Percentiles rank a stretch among this genome's conserved stretches.
phyloP scores from a whole-genome alignment of 1,140 invertebrate genomes.

The Parapsyche elsis region DNA sequence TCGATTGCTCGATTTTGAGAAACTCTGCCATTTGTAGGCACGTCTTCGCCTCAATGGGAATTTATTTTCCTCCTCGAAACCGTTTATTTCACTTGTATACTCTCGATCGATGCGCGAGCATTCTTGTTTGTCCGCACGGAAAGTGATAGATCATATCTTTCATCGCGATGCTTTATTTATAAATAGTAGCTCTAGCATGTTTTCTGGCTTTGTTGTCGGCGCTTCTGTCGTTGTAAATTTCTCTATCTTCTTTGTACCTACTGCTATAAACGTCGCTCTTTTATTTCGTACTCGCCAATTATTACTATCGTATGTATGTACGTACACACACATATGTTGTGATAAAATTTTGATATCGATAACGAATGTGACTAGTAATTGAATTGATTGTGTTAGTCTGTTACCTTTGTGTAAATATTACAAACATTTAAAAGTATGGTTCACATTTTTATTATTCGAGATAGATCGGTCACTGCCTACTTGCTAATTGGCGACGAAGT shows the following conservation, averaged over 20 bases:
- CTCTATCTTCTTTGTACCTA: background rate
- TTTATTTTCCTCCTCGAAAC: no score
- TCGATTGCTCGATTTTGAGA: background rate
- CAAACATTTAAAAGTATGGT: no score
- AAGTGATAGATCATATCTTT: constrained; percentile 29
- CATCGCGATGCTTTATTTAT: constrained; percentile 25
- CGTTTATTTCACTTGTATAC: background rate
- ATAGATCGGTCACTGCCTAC: no score
- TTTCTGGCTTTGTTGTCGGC: constrained; percentile 16
- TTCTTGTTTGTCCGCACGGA: background rate
- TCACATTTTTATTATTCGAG: no score
- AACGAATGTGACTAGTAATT: no score
- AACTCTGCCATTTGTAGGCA: background rate
- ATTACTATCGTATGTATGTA: no score
- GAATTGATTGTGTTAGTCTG: no score
- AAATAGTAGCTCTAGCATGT: constrained; percentile 11
- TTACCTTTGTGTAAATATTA: no score
- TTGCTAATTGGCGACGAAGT: background rate
- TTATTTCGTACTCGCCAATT: no score
- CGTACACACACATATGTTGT: no score
- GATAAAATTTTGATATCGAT: no score
- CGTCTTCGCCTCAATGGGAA: background rate
- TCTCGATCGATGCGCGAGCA: background rate
- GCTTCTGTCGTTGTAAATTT: constrained; percentile 21
- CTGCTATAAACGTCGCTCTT: no score